Evolutionary conservation across 2,888 invertebrate genomes (phyloP), one percentile per base, ranked within the genome.

Genomic region (Diloba caeruleocephala): DNA sequence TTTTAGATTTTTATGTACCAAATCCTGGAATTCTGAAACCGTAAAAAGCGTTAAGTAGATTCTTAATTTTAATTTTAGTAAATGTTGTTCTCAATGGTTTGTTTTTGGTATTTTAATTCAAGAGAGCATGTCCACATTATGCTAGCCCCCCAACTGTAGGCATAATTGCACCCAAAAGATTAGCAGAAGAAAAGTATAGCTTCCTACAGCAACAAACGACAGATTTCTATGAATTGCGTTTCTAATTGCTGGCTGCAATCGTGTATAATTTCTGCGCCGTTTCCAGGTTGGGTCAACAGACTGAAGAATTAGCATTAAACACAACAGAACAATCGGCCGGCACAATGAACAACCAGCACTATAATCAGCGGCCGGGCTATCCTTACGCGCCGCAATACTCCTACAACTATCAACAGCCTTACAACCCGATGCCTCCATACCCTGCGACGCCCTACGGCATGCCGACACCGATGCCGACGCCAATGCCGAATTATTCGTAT

Each of bases 221-320:
- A n/a, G n/a, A n/a, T n/a, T n/a, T n/a, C n/a, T n/a, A n/a, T n/a
- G n/a, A n/a, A n/a, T n/a, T n/a, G n/a, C n/a, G n/a, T n/a, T n/a
- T n/a, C n/a, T n/a, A n/a, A n/a, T n/a, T 52, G 52, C 45, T 41
- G 23, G 2, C 5, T 1, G 12, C 25, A 58, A 43, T 21, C 31
- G 9, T 31, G 31, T 25, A 32, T 13, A 55, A 44, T 48, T 43
- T 26, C 32, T 32, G 14, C 23, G 53, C 45, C 62, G 44, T 15
- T 58, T 88, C 87, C 85, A 94, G 94, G 70, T 84, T 91, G 68
- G 86, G 87, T 28, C 87, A 85, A 59, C 89, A 92, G 74, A 83
- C 91, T n/a, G 92, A 93, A 64, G 92, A 92, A 41, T 55, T 88
- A 29, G 74, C 87, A 44, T 37, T 88, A 39, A 85, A 68, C 45